Conservation (phyloP, 30 jellyfish, hydroid and myxozoan species). For the Cassiopea xamachana region DNA sequence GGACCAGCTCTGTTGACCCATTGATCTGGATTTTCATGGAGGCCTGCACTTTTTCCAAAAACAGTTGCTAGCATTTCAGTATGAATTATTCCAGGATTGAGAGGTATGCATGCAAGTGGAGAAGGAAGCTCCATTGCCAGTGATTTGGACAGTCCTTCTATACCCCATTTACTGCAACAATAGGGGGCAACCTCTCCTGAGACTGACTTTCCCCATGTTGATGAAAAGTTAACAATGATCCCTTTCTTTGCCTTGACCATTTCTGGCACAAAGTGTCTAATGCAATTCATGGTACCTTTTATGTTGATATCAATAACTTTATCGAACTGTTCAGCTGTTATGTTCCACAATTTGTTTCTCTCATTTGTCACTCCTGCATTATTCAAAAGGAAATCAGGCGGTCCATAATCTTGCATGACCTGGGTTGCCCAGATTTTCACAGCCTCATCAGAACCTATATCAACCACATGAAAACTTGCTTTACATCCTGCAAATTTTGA, state of each 20-base stretch:
- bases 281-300: constrained; percentile 77
- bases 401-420: constrained; percentile 43
- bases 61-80: constrained; percentile 75
- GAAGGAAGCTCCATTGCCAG: constrained; percentile 88
- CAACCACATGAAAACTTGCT: constrained; percentile 61
- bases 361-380: constrained; percentile 70
- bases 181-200: constrained; percentile 82
- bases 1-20: constrained; percentile 86
- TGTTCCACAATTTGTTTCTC: constrained; percentile 63
- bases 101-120: constrained; percentile 84
- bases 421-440: constrained; percentile 68
- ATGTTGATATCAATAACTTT: constrained; percentile 78
- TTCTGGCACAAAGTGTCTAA: constrained; percentile 75
- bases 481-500: constrained; percentile 10
- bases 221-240: constrained; percentile 74
- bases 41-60: constrained; percentile 70
- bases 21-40: constrained; percentile 50
- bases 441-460: constrained; percentile 37
- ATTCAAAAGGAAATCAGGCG: constrained; percentile 77
- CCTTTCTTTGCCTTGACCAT: constrained; percentile 83
- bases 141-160: constrained; percentile 82
- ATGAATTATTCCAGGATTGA: constrained; percentile 83
- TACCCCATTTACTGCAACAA: constrained; percentile 91
- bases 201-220: constrained; percentile 87
- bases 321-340: constrained; percentile 65